Evolutionary conservation across 1,140 invertebrate species (phyloP).

Genomic region (Steinernema khuongi): DNA sequence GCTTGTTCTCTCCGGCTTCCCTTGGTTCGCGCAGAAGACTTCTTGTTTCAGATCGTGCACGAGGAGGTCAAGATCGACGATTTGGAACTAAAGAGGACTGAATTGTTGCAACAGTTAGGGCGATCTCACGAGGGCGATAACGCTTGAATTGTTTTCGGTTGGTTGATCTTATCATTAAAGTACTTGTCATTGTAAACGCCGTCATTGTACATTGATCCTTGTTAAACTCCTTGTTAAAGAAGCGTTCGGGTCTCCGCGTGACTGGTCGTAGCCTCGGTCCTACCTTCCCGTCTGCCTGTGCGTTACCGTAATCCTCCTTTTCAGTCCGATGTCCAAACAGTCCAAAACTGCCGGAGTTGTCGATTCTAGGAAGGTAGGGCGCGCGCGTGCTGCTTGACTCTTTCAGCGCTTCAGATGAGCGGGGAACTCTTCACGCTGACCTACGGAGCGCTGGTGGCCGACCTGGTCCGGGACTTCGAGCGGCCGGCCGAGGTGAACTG

Average conservation of each 20-base stretch:
- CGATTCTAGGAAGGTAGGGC: neutral
- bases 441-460: conserved; percentile 91
- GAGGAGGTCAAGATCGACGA: neutral
- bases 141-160: neutral
- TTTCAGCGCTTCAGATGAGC: conserved; percentile 28
- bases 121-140: neutral
- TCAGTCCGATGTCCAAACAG: neutral
- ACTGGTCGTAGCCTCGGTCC: no score
- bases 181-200: neutral
- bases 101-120: neutral
- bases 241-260: no score
- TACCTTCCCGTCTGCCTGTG: no score
- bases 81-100: neutral
- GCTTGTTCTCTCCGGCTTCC: no score
- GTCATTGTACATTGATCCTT: no score
- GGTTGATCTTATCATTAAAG: neutral
- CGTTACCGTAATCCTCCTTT: neutral
- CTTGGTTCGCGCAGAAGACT: no score
- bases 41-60: neutral
- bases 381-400: neutral
- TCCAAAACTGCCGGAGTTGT: neutral
- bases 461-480: conserved; percentile 93
- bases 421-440: conserved; percentile 93
- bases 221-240: no score
- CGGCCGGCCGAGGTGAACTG: conserved; percentile 79